A percentile compares a stretch with the other conserved stretches of the same genome.
Evolutionary conservation across 2,797 vertebrate species (phyloP).

Genomic region (Sebastiscus albofasciatus): DNA sequence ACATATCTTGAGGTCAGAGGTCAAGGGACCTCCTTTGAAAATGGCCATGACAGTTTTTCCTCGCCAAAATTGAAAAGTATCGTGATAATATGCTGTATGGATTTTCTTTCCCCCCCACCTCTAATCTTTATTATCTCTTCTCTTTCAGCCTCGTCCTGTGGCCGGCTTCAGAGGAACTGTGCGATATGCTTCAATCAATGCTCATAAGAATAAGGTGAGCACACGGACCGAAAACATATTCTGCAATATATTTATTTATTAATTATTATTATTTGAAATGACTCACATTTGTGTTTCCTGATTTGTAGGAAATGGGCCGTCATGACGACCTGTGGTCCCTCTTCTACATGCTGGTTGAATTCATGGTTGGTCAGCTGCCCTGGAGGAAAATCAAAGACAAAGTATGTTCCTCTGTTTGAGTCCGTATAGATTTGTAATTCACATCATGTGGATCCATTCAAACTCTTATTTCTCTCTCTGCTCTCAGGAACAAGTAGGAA

Average conservation of each 20-base stretch:
- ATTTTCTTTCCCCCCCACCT: too few relatives aligned
- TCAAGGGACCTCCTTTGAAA: too few relatives aligned
- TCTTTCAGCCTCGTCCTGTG: constrained; percentile 91
- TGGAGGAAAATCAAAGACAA: constrained; percentile 99
- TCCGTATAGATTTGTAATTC: neutral
- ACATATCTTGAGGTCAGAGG: too few relatives aligned
- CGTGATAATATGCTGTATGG: too few relatives aligned
- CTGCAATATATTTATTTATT: neutral
- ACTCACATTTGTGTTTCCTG: neutral
- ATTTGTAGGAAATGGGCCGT: constrained; percentile 94
- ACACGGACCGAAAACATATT: neutral
- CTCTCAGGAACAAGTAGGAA: constrained; percentile 95
- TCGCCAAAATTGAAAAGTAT: too few relatives aligned
- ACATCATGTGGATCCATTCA: neutral
- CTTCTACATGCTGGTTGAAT: constrained; percentile 99
- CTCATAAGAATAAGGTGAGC: constrained; percentile 94
- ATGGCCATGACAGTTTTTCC: too few relatives aligned
- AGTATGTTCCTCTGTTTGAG: constrained; percentile 76
- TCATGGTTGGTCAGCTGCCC: constrained; percentile 94
- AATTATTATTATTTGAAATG: neutral
- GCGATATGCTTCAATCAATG: constrained; percentile 96
- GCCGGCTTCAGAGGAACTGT: constrained; percentile 98
- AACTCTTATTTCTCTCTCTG: neutral
- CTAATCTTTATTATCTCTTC: neutral
- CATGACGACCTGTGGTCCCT: constrained; percentile 98